Base-by-base conservation (phyloP, 2,888 invertebrate species). In the Zaprionus bogoriensis region DNA sequence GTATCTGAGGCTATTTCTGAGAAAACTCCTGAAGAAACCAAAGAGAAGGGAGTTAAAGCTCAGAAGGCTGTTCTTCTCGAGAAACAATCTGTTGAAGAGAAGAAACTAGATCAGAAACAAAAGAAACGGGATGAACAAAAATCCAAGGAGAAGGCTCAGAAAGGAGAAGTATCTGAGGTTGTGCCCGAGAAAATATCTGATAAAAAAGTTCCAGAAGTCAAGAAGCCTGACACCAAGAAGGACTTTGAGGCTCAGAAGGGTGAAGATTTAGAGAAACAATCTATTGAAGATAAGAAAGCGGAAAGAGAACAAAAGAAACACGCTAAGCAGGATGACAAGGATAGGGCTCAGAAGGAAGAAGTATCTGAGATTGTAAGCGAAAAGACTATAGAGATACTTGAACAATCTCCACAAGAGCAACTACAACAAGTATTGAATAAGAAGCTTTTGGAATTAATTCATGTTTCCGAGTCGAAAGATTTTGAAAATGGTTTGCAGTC, bases 301-400 rank as follows among this genome's bases (percentile, higher is more conserved):
- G 59, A 60, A 22, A 20, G 59, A 14, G 53, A 67, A 14, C 66
- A 78, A 39, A 59, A 30, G n/a, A 70, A 50, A 48, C 50, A 25
- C 2, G 50, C 27, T 10, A 44, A 59, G n/a, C 25, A 54, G 14
- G 55, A 47, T 17, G 41, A 45, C 10, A 23, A 52, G 3, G 28
- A 42, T 19, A 48, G 45, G 25, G 9, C 36, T 3, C 39, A 30
- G 6, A 53, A 54, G 7, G 63, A 19, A 32, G 66, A 64, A 19
- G 42, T 48, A 28, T 61, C 53, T 25, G 52, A 62, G 32, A 51
- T 57, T 14, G 22, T 5, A 25, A 25, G 6, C 7, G 25, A 25
- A 7, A 3, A 25, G 6, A 25, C 1, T 5, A 25, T 25, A 25
- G 7, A 25, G 9, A n/a, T n/a, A n/a, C n/a, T n/a, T n/a, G n/a